Percentiles rank a stretch among this genome's conserved stretches.
Conservation (phyloP, 2,113 vertebrate genomes). For the Triplophysa siluroides region DNA sequence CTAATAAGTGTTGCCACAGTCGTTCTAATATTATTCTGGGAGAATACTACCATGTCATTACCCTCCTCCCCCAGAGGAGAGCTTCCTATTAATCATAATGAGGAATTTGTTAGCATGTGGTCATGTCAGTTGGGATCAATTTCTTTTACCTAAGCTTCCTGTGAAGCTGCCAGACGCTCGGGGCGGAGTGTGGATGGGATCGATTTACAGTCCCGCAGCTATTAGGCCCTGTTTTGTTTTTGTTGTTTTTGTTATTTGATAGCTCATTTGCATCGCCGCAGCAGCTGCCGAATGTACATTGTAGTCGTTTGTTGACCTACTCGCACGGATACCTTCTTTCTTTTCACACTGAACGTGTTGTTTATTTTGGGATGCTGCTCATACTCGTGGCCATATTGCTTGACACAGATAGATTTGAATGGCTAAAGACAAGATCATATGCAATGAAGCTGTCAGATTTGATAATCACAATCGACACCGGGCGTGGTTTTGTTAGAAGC, state of each 20-base stretch:
- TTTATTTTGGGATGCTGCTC: slow-evolving; percentile 20
- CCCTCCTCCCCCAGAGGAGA: slow-evolving; percentile 40
- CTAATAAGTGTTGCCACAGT: slow-evolving; percentile 48
- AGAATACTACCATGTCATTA: slow-evolving; percentile 49
- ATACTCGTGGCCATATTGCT: neutral
- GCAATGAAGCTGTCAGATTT: slow-evolving; percentile 16
- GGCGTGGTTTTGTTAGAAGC: slow-evolving; percentile 15
- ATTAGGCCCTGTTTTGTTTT: slow-evolving; percentile 56
- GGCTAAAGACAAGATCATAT: neutral
- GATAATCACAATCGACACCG: neutral
- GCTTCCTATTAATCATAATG: slow-evolving; percentile 50
- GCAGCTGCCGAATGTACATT: slow-evolving; percentile 68
- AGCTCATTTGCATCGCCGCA: slow-evolving; percentile 69
- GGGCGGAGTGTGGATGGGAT: slow-evolving; percentile 31
- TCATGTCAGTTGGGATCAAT: slow-evolving; percentile 52
- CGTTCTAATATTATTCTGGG: slow-evolving; percentile 41
- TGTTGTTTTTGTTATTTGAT: slow-evolving; percentile 72
- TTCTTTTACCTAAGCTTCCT: slow-evolving; percentile 49
- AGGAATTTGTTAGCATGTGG: slow-evolving; percentile 50
- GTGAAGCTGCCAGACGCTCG: slow-evolving; percentile 40
- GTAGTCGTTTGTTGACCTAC: slow-evolving; percentile 37
- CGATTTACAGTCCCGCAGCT: slow-evolving; percentile 42
- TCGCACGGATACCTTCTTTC: slow-evolving; percentile 30
- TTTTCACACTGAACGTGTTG: slow-evolving; percentile 4
- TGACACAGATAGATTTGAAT: neutral